Base-by-base conservation (phyloP, 2,113 vertebrate species). In the Sphaerodactylus townsendi region DNA sequence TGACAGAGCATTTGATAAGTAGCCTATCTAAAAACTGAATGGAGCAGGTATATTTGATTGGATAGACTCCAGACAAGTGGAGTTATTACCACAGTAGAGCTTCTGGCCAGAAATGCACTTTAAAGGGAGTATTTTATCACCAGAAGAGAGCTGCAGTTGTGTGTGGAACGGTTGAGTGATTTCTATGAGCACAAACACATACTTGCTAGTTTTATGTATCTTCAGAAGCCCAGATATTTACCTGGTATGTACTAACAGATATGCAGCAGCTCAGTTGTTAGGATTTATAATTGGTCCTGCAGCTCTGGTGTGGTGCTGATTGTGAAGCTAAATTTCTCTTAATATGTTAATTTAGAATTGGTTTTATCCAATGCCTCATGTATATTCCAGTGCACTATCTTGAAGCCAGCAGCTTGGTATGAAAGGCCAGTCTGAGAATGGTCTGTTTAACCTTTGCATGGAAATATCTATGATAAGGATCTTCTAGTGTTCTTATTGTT, bases 81-180 rank as follows among this genome's bases (percentile, higher is more conserved):
- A 59, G 65, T 56, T 77, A 41, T 84, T 68, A 69, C 64, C 35
- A 56, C 73, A 84, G 64, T 46, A 84, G 46, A 56, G 39, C 69
- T 17, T 9, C 73, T 53, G 28, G 82, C 81, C 81, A 82, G 70
- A n/a, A 74, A 46, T 48, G 80, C 56, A 82, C 71, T 82, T 59
- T 82, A 74, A 74, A 82, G n/a, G 82, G 66, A 83, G 76, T 83
- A 68, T 68, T 77, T 69, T 48, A n/a, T 39, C 73, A n/a, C 13
- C 19, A n/a, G 62, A 68, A 39, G 35, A 66, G n/a, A 65, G 39
- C 44, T 50, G 74, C 50, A 73, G 39, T 71, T 72, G 48, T 35
- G 10, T 33, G 39, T 56, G 41, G n/a, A 82, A 82, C 30, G 81
- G 64, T 3, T 48, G 81, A 82, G 30, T 64, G 35, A 65, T n/a